These are phyloP conservation scores for Catostomus latipinnis DNA, from an alignment of 2,797 vertebrate species.

Conservation along the genomic window DNA sequence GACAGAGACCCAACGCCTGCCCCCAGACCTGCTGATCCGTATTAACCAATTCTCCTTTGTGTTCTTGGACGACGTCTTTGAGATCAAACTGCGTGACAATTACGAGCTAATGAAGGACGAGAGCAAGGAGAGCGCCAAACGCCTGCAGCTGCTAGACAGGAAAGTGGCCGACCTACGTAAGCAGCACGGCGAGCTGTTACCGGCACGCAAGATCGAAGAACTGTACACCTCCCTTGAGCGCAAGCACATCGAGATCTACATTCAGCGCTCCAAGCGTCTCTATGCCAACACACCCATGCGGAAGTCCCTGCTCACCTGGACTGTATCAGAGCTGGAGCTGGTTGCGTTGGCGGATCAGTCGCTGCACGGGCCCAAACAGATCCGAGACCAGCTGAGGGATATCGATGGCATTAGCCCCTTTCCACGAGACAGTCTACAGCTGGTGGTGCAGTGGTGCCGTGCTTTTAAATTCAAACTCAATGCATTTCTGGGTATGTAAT, in stretches of 20 bases:
- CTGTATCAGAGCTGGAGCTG: slow-evolving; percentile 86
- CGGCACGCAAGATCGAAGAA: slow-evolving; percentile 97
- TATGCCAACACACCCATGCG: slow-evolving; percentile 97
- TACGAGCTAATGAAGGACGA: slow-evolving; percentile 99
- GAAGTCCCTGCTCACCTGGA: slow-evolving; percentile 95
- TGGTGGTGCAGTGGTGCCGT: slow-evolving; percentile 95
- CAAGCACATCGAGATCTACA: slow-evolving; percentile 98
- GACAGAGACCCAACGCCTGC: slow-evolving; percentile 67
- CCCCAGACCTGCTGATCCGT: slow-evolving; percentile 88
- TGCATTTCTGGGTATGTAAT: slow-evolving; percentile 87
- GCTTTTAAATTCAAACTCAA: slow-evolving; percentile 87
- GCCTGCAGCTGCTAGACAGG: slow-evolving; percentile 90
- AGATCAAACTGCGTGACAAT: slow-evolving; percentile 97
- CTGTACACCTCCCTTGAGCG: slow-evolving; percentile 95
- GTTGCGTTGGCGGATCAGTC: slow-evolving; percentile 87
- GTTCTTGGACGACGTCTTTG: slow-evolving; percentile 94
- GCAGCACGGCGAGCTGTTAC: slow-evolving; percentile 94
- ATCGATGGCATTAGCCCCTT: slow-evolving; percentile 90
- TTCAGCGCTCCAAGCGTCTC: slow-evolving; percentile 94
- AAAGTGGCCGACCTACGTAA: slow-evolving; percentile 94
- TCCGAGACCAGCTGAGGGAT: slow-evolving; percentile 88
- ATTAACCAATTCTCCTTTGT: slow-evolving; percentile 92
- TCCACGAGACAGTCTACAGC: slow-evolving; percentile 87
- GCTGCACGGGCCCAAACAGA: slow-evolving; percentile 86
- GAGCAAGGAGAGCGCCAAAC: slow-evolving; percentile 95